phyloP scores from a whole-genome alignment of 2,888 invertebrate species.

The Drosophila anomalata region DNA sequence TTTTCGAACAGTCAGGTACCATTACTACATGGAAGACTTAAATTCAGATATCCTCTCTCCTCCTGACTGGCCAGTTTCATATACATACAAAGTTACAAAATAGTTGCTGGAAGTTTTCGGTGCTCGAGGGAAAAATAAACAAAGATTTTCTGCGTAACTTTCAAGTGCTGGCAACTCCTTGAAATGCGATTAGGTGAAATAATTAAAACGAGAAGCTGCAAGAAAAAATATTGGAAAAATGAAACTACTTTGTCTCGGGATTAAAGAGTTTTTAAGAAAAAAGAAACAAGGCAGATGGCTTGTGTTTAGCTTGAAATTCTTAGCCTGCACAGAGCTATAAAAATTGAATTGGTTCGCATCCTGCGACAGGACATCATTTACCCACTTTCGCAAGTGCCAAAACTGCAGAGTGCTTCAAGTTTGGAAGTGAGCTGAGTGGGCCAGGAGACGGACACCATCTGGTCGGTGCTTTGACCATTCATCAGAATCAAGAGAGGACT shows the following conservation, averaged over 20 bases:
- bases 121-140: conserved; percentile 22
- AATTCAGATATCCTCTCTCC: not conserved
- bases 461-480: conserved; percentile 25
- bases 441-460: conserved; percentile 24
- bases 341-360: conserved; percentile 10
- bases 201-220: conserved; percentile 39
- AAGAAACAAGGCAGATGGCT: not conserved
- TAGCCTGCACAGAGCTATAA: not conserved
- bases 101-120: conserved; percentile 35
- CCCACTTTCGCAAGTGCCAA: not conserved
- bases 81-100: conserved; percentile 26
- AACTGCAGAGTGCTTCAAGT: conserved; percentile 11
- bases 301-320: not conserved
- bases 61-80: conserved; percentile 5
- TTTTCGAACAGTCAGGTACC: conserved; percentile 40
- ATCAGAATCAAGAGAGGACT: conserved; percentile 16
- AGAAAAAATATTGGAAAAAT: conserved; percentile 6
- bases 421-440: not conserved
- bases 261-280: not conserved
- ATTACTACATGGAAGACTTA: not conserved
- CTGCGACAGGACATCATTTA: conserved; percentile 7
- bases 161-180: conserved; percentile 42
- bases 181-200: conserved; percentile 39
- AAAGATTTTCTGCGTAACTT: conserved; percentile 36
- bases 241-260: not conserved